Percentiles rank a stretch among this genome's conserved stretches.
These are phyloP conservation scores for Chionomys nivalis DNA, from an alignment of 2,113 vertebrate species.

Conservation along the genomic window DNA sequence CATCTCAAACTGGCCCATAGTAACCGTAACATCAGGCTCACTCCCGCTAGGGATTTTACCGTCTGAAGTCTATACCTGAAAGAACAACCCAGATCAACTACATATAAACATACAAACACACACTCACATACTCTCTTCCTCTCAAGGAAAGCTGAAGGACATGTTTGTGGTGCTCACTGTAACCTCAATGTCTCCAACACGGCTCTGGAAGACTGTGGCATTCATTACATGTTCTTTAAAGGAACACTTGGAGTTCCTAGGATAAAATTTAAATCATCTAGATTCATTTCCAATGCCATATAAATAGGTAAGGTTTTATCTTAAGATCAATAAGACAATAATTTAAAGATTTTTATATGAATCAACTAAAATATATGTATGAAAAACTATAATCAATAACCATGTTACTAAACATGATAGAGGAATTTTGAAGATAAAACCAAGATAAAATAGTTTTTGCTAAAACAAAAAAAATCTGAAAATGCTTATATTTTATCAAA, in stretches of 20 bases:
- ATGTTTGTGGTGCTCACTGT: not conserved
- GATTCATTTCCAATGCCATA: slow-evolving; percentile 39
- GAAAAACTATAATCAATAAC: slow-evolving; percentile 39
- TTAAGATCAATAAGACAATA: not conserved
- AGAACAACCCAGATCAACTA: slow-evolving; percentile 52
- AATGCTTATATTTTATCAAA: slow-evolving; percentile 55
- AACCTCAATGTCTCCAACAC: not conserved
- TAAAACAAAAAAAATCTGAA: not conserved
- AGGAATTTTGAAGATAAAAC: slow-evolving; percentile 21
- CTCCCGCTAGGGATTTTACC: slow-evolving; percentile 95
- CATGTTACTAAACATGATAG: not conserved
- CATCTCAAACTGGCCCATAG: slow-evolving; percentile 97
- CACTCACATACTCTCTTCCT: not conserved
- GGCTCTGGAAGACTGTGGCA: not conserved
- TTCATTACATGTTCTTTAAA: not conserved
- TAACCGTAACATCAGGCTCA: slow-evolving; percentile 97
- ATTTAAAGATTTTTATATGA: slow-evolving; percentile 47
- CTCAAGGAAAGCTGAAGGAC: not conserved
- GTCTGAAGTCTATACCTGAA: slow-evolving; percentile 97
- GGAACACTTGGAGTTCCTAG: not conserved
- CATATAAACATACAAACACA: not conserved
- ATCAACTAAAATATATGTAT: slow-evolving; percentile 24
- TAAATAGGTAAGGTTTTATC: slow-evolving; percentile 19
- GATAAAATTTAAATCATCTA: not conserved
- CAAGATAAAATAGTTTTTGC: not conserved